Evolutionary conservation across 2,888 invertebrate genomes (phyloP).

Genomic region (Drosophila birchii): DNA sequence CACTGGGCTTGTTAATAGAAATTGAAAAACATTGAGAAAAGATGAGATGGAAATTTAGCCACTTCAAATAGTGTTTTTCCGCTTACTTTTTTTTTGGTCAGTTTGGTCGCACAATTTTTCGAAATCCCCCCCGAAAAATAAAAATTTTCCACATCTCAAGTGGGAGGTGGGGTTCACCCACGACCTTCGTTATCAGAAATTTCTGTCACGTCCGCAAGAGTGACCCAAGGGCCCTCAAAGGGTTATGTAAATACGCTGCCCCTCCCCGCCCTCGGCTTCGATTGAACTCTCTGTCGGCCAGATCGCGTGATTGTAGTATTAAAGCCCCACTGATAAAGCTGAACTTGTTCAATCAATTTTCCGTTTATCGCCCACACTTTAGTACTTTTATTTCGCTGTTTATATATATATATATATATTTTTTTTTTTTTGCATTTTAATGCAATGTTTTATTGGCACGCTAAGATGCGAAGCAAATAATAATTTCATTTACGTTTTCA

Average conservation of each 20-base stretch:
- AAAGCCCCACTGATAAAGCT: slow-evolving; percentile 24
- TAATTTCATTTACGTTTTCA: slow-evolving; percentile 36
- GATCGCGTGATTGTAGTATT: slow-evolving; percentile 44
- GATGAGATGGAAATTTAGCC: not conserved
- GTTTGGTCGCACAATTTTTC: slow-evolving; percentile 60
- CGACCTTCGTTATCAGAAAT: slow-evolving; percentile 47
- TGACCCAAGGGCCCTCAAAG: slow-evolving; percentile 40
- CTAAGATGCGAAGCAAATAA: slow-evolving; percentile 28
- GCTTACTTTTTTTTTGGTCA: slow-evolving; percentile 42
- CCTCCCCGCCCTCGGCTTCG: not conserved
- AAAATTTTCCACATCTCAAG: slow-evolving; percentile 38
- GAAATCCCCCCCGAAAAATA: slow-evolving; percentile 46
- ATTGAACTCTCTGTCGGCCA: slow-evolving; percentile 34
- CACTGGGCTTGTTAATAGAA: slow-evolving; percentile 17
- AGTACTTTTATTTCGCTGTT: slow-evolving; percentile 12
- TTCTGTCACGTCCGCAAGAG: slow-evolving; percentile 42
- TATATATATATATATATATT: slow-evolving; percentile 16
- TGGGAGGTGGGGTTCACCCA: not conserved
- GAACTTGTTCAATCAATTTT: slow-evolving; percentile 43
- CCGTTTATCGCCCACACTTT: slow-evolving; percentile 33
- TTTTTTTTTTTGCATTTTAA: slow-evolving; percentile 17
- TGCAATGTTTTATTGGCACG: slow-evolving; percentile 32
- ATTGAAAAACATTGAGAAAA: slow-evolving; percentile 13
- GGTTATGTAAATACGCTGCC: slow-evolving; percentile 34
- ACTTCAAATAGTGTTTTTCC: slow-evolving; percentile 50